phyloP scores from a whole-genome alignment of 2,888 invertebrate genomes.

The Adineta ricciae region DNA sequence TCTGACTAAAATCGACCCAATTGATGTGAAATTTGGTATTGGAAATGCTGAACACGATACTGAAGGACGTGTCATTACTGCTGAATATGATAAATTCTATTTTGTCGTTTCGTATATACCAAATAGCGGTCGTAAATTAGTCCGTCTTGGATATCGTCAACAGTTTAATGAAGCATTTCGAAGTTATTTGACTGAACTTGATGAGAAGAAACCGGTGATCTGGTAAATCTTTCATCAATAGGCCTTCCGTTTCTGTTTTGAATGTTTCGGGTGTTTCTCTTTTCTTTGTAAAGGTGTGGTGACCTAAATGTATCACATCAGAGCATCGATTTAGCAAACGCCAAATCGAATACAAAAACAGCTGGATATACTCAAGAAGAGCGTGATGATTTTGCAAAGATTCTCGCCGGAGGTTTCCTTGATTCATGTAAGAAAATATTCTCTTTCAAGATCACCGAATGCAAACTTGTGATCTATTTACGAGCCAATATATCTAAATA shows the following conservation, averaged over 20 bases:
- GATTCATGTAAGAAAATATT: not conserved
- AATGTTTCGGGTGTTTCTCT: not conserved
- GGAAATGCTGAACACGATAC: slow-evolving; percentile 55
- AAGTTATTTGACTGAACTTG: slow-evolving; percentile 65
- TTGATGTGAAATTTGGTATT: slow-evolving; percentile 71
- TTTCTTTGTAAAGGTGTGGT: slow-evolving; percentile 68
- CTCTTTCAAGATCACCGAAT: not conserved
- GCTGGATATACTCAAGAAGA: slow-evolving; percentile 93
- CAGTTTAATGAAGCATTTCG: slow-evolving; percentile 75
- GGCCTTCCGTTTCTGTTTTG: too few relatives aligned
- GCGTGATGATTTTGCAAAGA: slow-evolving; percentile 73
- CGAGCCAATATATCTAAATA: not conserved
- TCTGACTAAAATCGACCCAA: slow-evolving; percentile 70
- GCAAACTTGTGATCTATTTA: not conserved
- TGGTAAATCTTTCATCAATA: slow-evolving; percentile 54
- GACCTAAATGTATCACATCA: slow-evolving; percentile 94
- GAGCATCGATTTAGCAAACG: slow-evolving; percentile 86
- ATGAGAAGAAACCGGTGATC: slow-evolving; percentile 80
- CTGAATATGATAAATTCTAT: slow-evolving; percentile 81
- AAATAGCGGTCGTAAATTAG: slow-evolving; percentile 78
- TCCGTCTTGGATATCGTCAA: slow-evolving; percentile 73
- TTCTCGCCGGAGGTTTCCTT: slow-evolving; percentile 56
- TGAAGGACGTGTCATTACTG: slow-evolving; percentile 76
- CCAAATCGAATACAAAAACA: slow-evolving; percentile 72
- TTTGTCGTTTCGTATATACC: slow-evolving; percentile 72